These are phyloP conservation scores for Epsilonema sp. DNA, from an alignment of 2,888 invertebrate genomes.

Conservation along the genomic window DNA sequence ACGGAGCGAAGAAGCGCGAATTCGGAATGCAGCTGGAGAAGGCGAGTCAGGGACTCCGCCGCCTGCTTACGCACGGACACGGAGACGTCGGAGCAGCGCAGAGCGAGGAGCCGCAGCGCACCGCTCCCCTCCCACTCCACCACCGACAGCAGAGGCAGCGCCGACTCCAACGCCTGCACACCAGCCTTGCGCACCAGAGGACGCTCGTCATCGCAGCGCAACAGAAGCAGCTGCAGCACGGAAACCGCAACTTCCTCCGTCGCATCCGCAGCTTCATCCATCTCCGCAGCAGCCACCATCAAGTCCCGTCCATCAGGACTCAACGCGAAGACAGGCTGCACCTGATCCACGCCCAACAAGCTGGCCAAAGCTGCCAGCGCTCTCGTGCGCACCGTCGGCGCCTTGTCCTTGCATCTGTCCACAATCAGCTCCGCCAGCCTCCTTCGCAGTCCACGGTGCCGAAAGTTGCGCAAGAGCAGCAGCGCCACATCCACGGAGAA, in stretches of 20 bases:
- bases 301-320: too few species aligned
- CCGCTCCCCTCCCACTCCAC: too few species aligned
- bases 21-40: conserved; percentile 1
- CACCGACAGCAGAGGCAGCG: neutral
- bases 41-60: conserved; percentile 37
- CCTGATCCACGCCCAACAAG: too few species aligned
- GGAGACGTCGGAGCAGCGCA: conserved; percentile 36
- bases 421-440: neutral
- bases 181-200: conserved; percentile 39
- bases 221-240: conserved; percentile 26
- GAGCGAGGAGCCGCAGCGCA: neutral
- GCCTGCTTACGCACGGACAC: conserved; percentile 38
- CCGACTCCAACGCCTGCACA: conserved; percentile 31
- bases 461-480: neutral
- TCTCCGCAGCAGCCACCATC: neutral
- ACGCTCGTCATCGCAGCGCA: conserved; percentile 37
- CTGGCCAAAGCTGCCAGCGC: neutral
- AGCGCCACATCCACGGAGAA: neutral
- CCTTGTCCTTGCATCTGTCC: conserved; percentile 1
- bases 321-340: neutral
- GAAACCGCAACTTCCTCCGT: neutral
- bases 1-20: conserved; percentile 3
- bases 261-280: neutral
- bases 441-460: neutral
- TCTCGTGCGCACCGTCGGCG: neutral